Evolutionary conservation across 1,140 invertebrate species (phyloP), one percentile per base, ranked within the genome.

Genomic region (Drosophila varians): DNA sequence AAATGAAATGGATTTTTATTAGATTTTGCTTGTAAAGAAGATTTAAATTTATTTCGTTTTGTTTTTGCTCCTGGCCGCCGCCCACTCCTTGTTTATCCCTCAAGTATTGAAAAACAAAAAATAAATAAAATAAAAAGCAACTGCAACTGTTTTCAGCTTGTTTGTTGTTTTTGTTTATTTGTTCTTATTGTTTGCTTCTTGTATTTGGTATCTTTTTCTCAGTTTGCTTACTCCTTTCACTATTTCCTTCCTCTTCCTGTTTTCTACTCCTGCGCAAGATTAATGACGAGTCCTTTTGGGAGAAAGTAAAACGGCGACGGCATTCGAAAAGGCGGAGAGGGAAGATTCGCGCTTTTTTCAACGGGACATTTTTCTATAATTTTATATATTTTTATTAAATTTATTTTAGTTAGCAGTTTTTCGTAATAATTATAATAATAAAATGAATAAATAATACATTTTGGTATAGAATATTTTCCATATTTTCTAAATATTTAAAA

Each of bases 1-100:
- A 82, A 82, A 82, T 82, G 73, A 82, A 82, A 82, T 82, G 77
- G 77, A 77, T 82, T 82, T 82, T 82, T 82, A 82, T 82, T 82
- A 82, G 78, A 82, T 83, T 83, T 74, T 69, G 62, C 78, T 77
- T 83, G 78, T 69, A 83, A 82, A 77, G 57, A 77, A 83, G 78
- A 82, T 82, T 82, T 82, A 70, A 82, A 83, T 82, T 82, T 82
- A 82, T 82, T 77, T 82, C 69, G 54, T 49, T 73, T 66, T 77
- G 38, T 62, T 60, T 36, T 45, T 58, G 57, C 51, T 73, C 52
- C 73, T 68, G 36, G n/a, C n/a, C n/a, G n/a, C n/a, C n/a, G 34
- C 23, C 48, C 64, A 54, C 64, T 73, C 11, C 14, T 34, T 49
- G 28, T 57, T 57, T 43, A 34, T 55, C 18, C 45, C 65, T 34